These are phyloP conservation scores for Ammospiza maritima DNA, from an alignment of 2,797 vertebrate species.

Conservation along the genomic window DNA sequence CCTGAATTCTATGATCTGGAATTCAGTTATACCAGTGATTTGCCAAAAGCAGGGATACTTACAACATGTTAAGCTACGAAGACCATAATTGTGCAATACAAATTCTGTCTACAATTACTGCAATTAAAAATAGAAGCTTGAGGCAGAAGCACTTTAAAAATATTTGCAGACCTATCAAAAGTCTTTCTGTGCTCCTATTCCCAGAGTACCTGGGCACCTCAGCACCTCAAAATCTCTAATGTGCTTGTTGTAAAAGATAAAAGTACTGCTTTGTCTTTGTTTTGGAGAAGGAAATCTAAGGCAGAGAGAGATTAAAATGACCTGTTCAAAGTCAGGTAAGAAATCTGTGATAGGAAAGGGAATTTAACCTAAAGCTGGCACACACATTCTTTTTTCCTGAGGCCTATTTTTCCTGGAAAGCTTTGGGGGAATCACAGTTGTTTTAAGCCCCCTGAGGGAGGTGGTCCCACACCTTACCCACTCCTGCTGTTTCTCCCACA, in stretches of 20 bases:
- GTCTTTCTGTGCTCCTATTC: slow-evolving; percentile 11
- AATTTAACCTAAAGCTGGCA: slow-evolving; percentile 30
- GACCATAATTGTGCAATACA: neutral
- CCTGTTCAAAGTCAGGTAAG: slow-evolving; percentile 36
- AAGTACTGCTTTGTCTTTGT: slow-evolving; percentile 24
- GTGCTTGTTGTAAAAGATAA: slow-evolving; percentile 46
- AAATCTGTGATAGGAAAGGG: slow-evolving; percentile 14
- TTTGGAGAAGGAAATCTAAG: slow-evolving; percentile 17
- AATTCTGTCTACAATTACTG: neutral
- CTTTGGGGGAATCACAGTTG: neutral
- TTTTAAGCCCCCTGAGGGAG: neutral
- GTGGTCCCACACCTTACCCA: neutral
- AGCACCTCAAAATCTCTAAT: slow-evolving; percentile 43
- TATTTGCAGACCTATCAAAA: slow-evolving; percentile 49
- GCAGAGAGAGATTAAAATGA: slow-evolving; percentile 41
- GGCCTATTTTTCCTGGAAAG: neutral
- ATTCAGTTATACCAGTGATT: slow-evolving; percentile 1
- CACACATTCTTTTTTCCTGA: slow-evolving; percentile 8
- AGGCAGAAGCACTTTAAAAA: slow-evolving; percentile 43
- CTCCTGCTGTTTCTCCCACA: neutral
- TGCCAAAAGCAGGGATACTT: neutral
- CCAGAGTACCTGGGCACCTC: slow-evolving; percentile 1
- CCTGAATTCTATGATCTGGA: neutral
- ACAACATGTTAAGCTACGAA: neutral
- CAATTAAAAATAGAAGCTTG: slow-evolving; percentile 39